Evolutionary conservation across 1,140 invertebrate species (phyloP).

Genomic region (Bombus terrestris): DNA sequence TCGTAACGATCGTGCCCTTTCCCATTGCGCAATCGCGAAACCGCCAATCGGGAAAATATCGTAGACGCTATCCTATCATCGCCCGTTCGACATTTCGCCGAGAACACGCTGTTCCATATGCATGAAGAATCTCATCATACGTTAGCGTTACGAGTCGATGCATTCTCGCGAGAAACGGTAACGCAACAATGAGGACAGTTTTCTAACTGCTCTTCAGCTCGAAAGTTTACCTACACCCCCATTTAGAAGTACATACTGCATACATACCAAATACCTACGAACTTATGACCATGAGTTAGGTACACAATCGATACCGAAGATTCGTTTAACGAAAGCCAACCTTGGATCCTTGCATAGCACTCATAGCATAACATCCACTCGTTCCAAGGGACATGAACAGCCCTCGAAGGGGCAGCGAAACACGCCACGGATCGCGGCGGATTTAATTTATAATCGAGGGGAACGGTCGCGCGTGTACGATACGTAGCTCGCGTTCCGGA

Average conservation of each 20-base stretch:
- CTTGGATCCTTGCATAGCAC: not conserved
- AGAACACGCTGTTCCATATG: not conserved
- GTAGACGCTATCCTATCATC: not conserved
- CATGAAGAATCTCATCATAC: not conserved
- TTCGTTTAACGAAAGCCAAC: no score
- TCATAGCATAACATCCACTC: not conserved
- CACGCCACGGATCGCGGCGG: not conserved
- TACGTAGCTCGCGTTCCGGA: conserved; percentile 8
- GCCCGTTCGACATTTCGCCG: not conserved
- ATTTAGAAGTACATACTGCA: no score
- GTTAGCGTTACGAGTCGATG: not conserved
- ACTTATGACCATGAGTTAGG: no score
- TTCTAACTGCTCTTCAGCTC: not conserved
- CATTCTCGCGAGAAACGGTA: not conserved
- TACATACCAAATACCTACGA: no score
- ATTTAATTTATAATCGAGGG: conserved; percentile 48
- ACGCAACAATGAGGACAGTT: not conserved
- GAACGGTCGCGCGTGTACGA: conserved; percentile 25
- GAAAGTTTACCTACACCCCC: not conserved
- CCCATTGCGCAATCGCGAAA: conserved; percentile 12
- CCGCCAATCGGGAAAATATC: conserved; percentile 23
- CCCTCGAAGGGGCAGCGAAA: not conserved
- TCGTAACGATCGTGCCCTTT: not conserved
- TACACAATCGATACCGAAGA: no score
- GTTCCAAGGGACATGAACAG: not conserved